Conservation (phyloP, 2,113 vertebrate genomes). For the Bostrychus sinensis region DNA sequence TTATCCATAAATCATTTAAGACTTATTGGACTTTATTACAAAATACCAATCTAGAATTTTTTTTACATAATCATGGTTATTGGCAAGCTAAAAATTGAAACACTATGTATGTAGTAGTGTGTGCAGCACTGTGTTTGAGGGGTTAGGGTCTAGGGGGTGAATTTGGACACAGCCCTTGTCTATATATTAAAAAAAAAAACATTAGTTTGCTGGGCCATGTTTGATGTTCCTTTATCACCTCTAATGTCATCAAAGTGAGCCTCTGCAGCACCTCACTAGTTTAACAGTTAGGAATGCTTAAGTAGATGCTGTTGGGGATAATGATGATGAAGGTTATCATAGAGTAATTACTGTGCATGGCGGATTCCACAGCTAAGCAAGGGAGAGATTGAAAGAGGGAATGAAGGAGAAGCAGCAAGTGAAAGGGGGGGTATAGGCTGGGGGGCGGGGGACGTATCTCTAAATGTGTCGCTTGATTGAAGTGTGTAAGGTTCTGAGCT, state of each 20-base stretch:
- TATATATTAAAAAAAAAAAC: not conserved
- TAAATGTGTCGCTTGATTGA: constrained; percentile 78
- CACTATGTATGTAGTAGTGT: no score
- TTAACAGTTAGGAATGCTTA: constrained; percentile 48
- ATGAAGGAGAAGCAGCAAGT: constrained; percentile 49
- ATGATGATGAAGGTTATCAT: constrained; percentile 74
- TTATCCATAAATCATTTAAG: no score
- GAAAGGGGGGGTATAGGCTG: constrained; percentile 17
- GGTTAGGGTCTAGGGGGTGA: no score
- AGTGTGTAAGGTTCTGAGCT: constrained; percentile 77
- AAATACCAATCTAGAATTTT: no score
- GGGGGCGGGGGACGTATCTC: constrained; percentile 40
- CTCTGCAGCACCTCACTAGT: constrained; percentile 31
- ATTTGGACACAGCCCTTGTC: not conserved
- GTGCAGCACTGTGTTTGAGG: no score
- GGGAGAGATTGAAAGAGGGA: constrained; percentile 61
- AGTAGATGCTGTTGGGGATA: constrained; percentile 58
- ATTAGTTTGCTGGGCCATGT: constrained; percentile 45
- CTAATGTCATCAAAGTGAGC: constrained; percentile 54
- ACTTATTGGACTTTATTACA: no score
- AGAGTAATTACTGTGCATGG: constrained; percentile 70
- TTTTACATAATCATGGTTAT: no score
- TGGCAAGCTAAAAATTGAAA: no score
- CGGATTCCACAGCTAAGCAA: constrained; percentile 65
- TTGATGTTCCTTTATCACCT: constrained; percentile 39